phyloP scores from a whole-genome alignment of 2,888 invertebrate species.

The Epirrhoe alternata region DNA sequence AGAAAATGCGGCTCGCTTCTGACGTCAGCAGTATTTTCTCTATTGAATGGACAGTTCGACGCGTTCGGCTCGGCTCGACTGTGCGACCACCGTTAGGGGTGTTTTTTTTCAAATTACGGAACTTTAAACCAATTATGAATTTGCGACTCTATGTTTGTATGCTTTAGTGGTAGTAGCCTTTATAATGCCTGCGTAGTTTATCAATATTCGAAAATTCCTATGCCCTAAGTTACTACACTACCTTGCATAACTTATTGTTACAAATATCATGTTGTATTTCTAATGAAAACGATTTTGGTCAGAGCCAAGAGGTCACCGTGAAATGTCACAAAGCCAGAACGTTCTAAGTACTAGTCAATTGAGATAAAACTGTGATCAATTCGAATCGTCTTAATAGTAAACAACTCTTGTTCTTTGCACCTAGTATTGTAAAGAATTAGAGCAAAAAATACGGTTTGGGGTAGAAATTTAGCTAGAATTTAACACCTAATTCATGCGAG shows the following conservation, averaged over 20 bases:
- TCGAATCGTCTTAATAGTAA: too few species aligned
- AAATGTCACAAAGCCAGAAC: too few species aligned
- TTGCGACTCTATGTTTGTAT: background rate
- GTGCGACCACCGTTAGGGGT: too few species aligned
- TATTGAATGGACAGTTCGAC: too few species aligned
- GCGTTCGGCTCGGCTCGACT: too few species aligned
- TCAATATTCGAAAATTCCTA: constrained; percentile 27
- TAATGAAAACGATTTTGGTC: background rate
- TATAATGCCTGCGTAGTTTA: constrained; percentile 22
- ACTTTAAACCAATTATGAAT: background rate
- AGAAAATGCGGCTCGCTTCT: too few species aligned
- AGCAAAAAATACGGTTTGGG: background rate
- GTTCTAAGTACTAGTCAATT: too few species aligned
- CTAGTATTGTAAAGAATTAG: background rate
- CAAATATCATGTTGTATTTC: background rate
- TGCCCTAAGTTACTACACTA: constrained; percentile 1
- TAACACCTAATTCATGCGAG: background rate
- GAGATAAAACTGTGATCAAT: too few species aligned
- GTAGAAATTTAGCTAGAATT: background rate
- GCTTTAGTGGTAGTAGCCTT: constrained; percentile 1
- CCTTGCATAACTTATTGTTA: background rate
- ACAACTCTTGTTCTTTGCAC: too few species aligned
- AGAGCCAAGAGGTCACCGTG: too few species aligned
- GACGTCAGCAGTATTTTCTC: too few species aligned
- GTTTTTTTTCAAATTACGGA: too few species aligned